Base-by-base conservation (phyloP, 2,113 vertebrate genomes). In the Tetrao urogallus region DNA sequence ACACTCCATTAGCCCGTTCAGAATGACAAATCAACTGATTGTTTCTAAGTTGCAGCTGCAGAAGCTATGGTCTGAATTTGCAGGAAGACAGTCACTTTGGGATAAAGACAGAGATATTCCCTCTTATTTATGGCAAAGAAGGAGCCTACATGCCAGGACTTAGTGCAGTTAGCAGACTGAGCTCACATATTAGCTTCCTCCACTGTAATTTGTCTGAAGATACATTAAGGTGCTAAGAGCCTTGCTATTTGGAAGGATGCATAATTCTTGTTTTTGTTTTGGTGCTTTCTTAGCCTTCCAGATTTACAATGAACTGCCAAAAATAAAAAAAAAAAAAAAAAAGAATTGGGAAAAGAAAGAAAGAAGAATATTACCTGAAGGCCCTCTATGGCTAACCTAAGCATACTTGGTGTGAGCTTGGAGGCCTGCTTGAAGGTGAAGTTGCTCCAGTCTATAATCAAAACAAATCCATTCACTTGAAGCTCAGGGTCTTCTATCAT, bases 401-500 rank as follows among this genome's bases (percentile, higher is more conserved):
- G 98, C 99, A 99, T 99, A 97, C 99, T 99, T 86, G 99, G 99
- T 5, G 99, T 99, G 75, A 99, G 98, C 45, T 99, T 99, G 82
- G 99, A 99, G 63, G 99, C 99, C 97, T 99, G 99, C 88, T 99
- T 99, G 97, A 99, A 99, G 85, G 99, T 99, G 97, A 99, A 99
- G 97, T 99, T 99, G 95, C 99, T 99, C 99, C 99, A 99, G 98
- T 99, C 99, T 97, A 99, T 99, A 97, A 99, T 99, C 98, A 99
- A 98, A 97, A 99, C 99, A 98, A 99, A 99, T 95, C 99, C 99
- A 93, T 99, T 99, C 88, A 99, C 99, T 96, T 99, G 99, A 93
- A 99, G 98, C 97, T 99, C 99, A 0, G 99, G 98, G 67, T 99
- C 99, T 97, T 99, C 99, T 45, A 99, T 99, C 99, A 99, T 99